phyloP scores from a whole-genome alignment of 2,888 invertebrate genomes.

The Caenorhabditis imperialis region DNA sequence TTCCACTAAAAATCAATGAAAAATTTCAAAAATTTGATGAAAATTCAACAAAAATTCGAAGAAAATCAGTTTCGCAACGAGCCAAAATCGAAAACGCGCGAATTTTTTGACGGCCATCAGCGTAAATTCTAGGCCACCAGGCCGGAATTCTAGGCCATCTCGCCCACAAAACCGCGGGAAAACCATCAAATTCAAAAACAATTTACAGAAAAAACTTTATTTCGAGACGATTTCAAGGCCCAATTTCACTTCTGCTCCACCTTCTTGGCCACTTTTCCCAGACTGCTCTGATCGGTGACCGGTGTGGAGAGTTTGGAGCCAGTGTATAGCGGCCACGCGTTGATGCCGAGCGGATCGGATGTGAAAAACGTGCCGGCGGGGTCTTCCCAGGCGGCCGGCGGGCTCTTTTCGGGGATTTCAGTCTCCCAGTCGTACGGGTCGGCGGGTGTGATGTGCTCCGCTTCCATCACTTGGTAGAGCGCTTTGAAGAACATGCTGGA shows the following conservation, averaged over 20 bases:
- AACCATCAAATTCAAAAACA: too few relatives aligned
- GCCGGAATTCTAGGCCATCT: slow-evolving; percentile 4
- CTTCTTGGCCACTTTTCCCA: too few relatives aligned
- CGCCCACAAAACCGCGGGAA: background rate
- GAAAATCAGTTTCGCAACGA: background rate
- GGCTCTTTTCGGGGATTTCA: slow-evolving; percentile 20
- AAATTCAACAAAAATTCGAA: too few relatives aligned
- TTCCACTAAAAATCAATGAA: too few relatives aligned
- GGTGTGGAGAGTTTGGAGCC: too few relatives aligned
- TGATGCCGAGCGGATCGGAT: slow-evolving; percentile 27
- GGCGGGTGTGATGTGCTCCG: slow-evolving; percentile 16
- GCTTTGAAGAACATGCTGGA: slow-evolving; percentile 48
- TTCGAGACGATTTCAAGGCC: too few relatives aligned
- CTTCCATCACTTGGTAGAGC: slow-evolving; percentile 43
- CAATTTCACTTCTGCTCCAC: too few relatives aligned
- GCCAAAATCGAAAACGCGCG: background rate
- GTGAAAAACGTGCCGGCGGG: slow-evolving; percentile 33
- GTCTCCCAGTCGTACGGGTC: slow-evolving; percentile 48
- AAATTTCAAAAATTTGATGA: too few relatives aligned
- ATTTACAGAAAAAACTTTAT: too few relatives aligned
- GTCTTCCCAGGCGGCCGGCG: slow-evolving; percentile 51
- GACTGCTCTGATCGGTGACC: too few relatives aligned
- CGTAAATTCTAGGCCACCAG: background rate
- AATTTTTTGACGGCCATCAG: background rate
- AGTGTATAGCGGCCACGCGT: slow-evolving; percentile 42